phyloP scores from a whole-genome alignment of 2,113 vertebrate genomes.

The Corythoichthys intestinalis region DNA sequence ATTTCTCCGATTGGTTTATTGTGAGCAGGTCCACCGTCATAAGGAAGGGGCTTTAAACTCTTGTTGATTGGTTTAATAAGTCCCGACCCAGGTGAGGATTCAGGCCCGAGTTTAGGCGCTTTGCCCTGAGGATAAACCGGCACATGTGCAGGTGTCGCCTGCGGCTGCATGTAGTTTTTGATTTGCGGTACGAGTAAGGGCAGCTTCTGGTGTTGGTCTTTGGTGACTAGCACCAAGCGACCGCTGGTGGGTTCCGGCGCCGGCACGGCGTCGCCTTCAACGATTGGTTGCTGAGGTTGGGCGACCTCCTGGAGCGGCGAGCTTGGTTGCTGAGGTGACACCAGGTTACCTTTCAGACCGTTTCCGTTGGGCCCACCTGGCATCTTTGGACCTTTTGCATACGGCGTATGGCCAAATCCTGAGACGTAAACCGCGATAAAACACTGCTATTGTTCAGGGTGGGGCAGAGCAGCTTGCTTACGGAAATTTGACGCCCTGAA shows the following conservation, averaged over 20 bases:
- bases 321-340: constrained; percentile 31
- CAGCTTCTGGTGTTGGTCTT: constrained; percentile 36
- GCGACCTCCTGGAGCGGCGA: constrained; percentile 17
- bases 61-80: constrained; percentile 14
- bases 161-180: constrained; percentile 45
- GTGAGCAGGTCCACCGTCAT: background rate
- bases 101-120: constrained; percentile 5
- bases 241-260: constrained; percentile 19
- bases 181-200: constrained; percentile 27
- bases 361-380: constrained; percentile 23
- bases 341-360: constrained; percentile 47
- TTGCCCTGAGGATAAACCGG: constrained; percentile 24
- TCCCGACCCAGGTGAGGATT: constrained; percentile 19
- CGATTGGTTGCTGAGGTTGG: constrained; percentile 12
- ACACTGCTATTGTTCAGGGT: too few relatives aligned
- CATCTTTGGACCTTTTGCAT: constrained; percentile 34
- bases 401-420: constrained; percentile 50
- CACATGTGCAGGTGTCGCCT: constrained; percentile 20
- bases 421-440: constrained; percentile 19
- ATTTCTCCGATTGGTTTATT: constrained; percentile 8
- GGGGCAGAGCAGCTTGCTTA: too few relatives aligned
- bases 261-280: constrained; percentile 9
- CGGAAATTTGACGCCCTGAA: too few relatives aligned
- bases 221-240: constrained; percentile 29
- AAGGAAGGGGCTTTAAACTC: constrained; percentile 6